Base-by-base conservation (phyloP, 2,113 vertebrate genomes). In the Sinocyclocheilus grahami region DNA sequence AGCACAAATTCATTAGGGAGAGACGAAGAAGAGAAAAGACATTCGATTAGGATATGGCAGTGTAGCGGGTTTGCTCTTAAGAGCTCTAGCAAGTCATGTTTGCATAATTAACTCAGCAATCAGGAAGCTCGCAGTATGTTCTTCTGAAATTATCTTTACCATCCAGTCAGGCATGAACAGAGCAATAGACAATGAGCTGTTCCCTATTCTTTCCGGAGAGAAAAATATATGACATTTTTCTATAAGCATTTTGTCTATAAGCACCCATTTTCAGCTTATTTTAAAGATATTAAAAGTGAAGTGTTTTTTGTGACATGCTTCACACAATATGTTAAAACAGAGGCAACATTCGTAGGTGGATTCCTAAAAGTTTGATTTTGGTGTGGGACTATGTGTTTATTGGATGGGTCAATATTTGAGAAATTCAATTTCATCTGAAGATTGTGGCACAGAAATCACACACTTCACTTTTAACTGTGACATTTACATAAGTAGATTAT, bases 81-180 rank as follows among this genome's bases (percentile, higher is more conserved):
- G 83, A 58, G 71, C 67, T 27, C 74, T 82, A 83, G 22, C 5
- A 75, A 72, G 78, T 27, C 81, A 82, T 82, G 60, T 72, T 82
- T 69, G 83, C 78, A 48, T 85, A 88, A 85, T 78, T 81, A 86
- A 71, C 18, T 46, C 48, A 10, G 77, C 75, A 63, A 48, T 84
- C 22, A 60, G 20, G 51, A 84, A 42, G 53, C 69, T 42, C 33
- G 0, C n/a, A 24, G 48, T 72, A 62, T 33, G 65, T 24, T 37
- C 48, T 83, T 79, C 75, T 78, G 62, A 22, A 42, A 76, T 79
- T 37, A 65, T 60, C 83, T 84, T 60, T 80, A 60, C 53, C 51
- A 53, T 51, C 37, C 37, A 58, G 24, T n/a, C 71, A 55, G 30
- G 62, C 60, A 67, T 67, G 55, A 42, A 84, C 27, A 63, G 42